These are phyloP conservation scores for Mesochorus sp. DNA, from an alignment of 2,888 invertebrate genomes.

Conservation along the genomic window DNA sequence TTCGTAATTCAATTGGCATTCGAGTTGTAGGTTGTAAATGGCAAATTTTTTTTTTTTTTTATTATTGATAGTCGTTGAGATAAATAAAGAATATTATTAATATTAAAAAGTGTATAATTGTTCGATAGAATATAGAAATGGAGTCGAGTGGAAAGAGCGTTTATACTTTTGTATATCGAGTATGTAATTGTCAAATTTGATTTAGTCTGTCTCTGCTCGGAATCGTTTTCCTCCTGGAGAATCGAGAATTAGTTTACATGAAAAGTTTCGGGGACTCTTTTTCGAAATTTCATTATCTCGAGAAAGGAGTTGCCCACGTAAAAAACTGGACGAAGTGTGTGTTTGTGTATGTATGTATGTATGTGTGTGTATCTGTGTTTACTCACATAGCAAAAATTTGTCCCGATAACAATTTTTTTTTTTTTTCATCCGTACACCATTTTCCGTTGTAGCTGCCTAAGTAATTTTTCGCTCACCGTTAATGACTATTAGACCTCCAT, in stretches of 20 bases:
- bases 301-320: constrained; percentile 73
- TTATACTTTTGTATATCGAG: neutral
- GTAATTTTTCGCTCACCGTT: constrained; percentile 35
- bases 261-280: constrained; percentile 62
- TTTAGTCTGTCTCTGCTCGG: neutral
- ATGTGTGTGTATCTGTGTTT: neutral
- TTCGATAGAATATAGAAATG: too few relatives aligned
- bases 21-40: too few relatives aligned
- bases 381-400: constrained; percentile 70
- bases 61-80: neutral
- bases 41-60: constrained; percentile 1
- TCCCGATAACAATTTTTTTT: constrained; percentile 48
- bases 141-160: neutral
- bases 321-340: constrained; percentile 76
- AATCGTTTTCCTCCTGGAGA: constrained; percentile 1
- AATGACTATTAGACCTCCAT: constrained; percentile 56
- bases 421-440: constrained; percentile 32
- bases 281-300: constrained; percentile 13
- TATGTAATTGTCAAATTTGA: neutral
- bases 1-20: too few relatives aligned
- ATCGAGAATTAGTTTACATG: constrained; percentile 17
- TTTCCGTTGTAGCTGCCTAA: constrained; percentile 20
- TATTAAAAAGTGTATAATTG: too few relatives aligned
- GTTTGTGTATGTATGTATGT: constrained; percentile 47
- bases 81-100: neutral